A percentile compares a stretch with the other conserved stretches of the same genome.
Conservation (phyloP, 2,888 invertebrate genomes). For the Agriotes lineatus region DNA sequence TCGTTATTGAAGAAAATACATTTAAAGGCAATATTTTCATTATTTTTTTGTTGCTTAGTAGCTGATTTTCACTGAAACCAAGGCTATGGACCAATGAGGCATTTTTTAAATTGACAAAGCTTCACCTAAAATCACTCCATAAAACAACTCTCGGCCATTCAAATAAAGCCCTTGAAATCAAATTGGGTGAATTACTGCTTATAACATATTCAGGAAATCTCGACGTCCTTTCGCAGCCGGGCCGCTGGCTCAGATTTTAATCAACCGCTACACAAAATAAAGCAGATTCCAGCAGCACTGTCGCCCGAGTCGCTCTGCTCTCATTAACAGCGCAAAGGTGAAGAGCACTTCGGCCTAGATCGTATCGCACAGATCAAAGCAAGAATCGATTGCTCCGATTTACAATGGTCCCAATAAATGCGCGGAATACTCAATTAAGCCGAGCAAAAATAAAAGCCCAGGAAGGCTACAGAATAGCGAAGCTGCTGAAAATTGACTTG, state of each 20-base stretch:
- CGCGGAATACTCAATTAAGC: slow-evolving; percentile 27
- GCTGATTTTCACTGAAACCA: no score
- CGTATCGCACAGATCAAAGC: slow-evolving; percentile 15
- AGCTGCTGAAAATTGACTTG: slow-evolving; percentile 9
- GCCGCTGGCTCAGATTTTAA: slow-evolving; percentile 11
- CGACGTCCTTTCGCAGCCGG: no score
- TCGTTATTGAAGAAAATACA: no score
- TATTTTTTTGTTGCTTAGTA: no score
- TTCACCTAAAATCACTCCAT: no score
- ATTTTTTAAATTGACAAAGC: no score
- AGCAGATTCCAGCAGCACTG: slow-evolving; percentile 15
- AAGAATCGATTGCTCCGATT: slow-evolving; percentile 21
- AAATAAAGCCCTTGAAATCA: no score
- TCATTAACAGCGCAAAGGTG: slow-evolving; percentile 24
- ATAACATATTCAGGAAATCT: no score
- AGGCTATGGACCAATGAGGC: no score
- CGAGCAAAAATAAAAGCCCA: slow-evolving; percentile 10
- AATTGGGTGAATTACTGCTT: no score
- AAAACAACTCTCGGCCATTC: no score
- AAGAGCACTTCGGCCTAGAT: slow-evolving; percentile 19
- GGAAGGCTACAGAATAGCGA: not conserved
- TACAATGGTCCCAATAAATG: slow-evolving; percentile 19
- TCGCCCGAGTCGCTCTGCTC: not conserved
- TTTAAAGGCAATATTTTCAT: no score
- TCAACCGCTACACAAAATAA: slow-evolving; percentile 18